A percentile compares a stretch with the other conserved stretches of the same genome.
Evolutionary conservation across 2,888 invertebrate species (phyloP).

Genomic region (Baronia brevicornis): DNA sequence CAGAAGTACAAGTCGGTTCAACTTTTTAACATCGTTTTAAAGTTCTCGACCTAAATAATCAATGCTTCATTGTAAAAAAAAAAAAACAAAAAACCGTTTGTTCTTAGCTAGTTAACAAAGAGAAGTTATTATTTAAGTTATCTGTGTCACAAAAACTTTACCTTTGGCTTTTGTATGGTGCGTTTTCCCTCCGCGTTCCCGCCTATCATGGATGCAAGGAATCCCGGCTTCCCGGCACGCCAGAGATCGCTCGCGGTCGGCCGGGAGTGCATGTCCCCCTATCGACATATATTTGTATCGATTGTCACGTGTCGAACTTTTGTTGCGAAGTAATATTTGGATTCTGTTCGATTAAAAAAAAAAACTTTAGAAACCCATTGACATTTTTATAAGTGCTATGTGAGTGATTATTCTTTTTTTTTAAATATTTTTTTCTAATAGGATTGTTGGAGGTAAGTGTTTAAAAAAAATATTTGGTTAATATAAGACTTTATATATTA

Average conservation of each 20-base stretch:
- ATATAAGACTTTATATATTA: no score
- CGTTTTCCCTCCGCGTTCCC: slow-evolving; percentile 19
- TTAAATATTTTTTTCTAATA: background rate
- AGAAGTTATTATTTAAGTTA: no score
- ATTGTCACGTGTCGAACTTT: slow-evolving; percentile 29
- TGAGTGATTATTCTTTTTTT: slow-evolving; percentile 1
- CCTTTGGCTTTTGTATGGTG: slow-evolving; percentile 1
- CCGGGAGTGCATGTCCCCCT: slow-evolving; percentile 42
- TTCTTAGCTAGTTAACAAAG: no score
- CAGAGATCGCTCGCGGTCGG: slow-evolving; percentile 45
- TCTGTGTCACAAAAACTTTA: background rate
- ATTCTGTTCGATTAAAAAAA: slow-evolving; percentile 1
- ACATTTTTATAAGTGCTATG: slow-evolving; percentile 1
- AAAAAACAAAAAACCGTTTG: no score
- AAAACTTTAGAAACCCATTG: slow-evolving; percentile 4
- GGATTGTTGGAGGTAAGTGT: slow-evolving; percentile 5
- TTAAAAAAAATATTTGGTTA: no score
- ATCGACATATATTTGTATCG: slow-evolving; percentile 18
- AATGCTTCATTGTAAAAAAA: no score
- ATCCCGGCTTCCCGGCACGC: slow-evolving; percentile 23
- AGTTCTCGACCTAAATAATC: no score
- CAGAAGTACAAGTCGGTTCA: slow-evolving; percentile 1
- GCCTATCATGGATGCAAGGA: no score
- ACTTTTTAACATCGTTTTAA: no score
- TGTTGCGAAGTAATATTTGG: slow-evolving; percentile 4